Conservation (phyloP, 2,888 invertebrate genomes). For the Cenopis cana region DNA sequence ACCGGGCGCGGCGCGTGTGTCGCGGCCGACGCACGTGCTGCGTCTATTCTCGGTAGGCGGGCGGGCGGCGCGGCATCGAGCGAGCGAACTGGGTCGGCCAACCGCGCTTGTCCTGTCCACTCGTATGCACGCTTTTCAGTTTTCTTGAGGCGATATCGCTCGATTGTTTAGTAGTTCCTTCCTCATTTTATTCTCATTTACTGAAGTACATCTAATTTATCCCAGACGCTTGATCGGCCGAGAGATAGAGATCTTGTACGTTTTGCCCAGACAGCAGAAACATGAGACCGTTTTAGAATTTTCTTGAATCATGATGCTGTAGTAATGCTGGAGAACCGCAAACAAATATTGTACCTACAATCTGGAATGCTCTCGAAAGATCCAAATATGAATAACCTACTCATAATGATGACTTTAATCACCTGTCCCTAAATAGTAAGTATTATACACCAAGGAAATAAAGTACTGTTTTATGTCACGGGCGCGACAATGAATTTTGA, state of each 20-base stretch:
- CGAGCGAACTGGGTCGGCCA: conserved; percentile 79
- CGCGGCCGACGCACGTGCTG: conserved; percentile 81
- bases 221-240: no score
- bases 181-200: conserved; percentile 12
- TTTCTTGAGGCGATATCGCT: conserved; percentile 48
- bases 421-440: not conserved
- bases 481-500: no score
- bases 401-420: not conserved
- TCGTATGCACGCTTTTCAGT: conserved; percentile 49
- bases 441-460: no score
- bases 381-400: not conserved
- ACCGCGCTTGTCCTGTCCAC: conserved; percentile 50
- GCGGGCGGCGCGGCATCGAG: conserved; percentile 70
- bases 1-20: conserved; percentile 62
- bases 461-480: no score
- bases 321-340: not conserved
- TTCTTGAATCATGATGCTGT: not conserved
- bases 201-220: not conserved
- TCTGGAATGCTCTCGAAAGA: not conserved
- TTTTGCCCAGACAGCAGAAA: not conserved
- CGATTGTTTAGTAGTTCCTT: not conserved
- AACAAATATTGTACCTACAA: not conserved
- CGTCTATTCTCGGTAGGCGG: conserved; percentile 81
- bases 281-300: not conserved
- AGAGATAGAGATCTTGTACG: conserved; percentile 5